Conservation (phyloP, 2,888 invertebrate species). For the Chymomyza procnemis region DNA sequence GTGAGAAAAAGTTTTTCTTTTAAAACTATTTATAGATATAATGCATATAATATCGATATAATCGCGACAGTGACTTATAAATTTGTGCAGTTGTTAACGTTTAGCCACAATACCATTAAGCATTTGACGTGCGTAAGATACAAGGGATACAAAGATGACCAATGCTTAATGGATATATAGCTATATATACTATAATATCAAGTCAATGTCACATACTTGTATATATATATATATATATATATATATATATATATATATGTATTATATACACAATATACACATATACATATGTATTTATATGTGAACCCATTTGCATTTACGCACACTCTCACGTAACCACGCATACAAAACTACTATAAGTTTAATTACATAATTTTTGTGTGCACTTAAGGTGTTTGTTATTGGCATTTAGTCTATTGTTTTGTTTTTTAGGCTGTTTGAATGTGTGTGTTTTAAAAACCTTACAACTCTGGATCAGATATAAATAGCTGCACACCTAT, state of each 20-base stretch:
- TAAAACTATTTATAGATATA: too few species aligned
- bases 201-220: conserved; percentile 42
- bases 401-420: conserved; percentile 24
- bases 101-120: too few species aligned
- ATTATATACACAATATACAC: neutral
- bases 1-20: too few species aligned
- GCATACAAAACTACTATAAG: conserved; percentile 8
- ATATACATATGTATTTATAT: too few species aligned
- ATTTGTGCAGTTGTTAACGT: too few species aligned
- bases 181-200: too few species aligned
- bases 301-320: conserved; percentile 7
- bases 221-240: conserved; percentile 44
- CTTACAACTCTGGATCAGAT: conserved; percentile 26
- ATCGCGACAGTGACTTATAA: too few species aligned
- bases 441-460: conserved; percentile 20
- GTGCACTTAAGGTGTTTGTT: conserved; percentile 36
- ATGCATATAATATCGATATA: too few species aligned
- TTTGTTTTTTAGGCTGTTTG: neutral
- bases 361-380: conserved; percentile 44
- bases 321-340: neutral
- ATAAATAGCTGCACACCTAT: conserved; percentile 57
- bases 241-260: too few species aligned
- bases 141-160: too few species aligned
- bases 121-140: too few species aligned
- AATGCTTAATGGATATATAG: too few species aligned